Evolutionary conservation across 2,888 invertebrate genomes (phyloP), one percentile per base, ranked within the genome.

Genomic region (Leptarthrus brevirostris): DNA sequence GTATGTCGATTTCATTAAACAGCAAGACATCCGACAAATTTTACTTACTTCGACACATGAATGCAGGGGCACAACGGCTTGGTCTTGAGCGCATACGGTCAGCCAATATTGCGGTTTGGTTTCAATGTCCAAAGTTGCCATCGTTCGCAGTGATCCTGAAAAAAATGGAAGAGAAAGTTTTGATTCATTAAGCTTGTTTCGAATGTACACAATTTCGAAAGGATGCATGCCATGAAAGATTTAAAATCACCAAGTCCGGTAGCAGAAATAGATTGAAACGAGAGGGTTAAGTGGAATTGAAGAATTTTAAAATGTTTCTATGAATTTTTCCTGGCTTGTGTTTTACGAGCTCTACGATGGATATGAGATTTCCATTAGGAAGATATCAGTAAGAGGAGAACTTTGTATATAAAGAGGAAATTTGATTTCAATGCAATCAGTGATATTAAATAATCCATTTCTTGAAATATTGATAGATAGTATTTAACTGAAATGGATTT

Each of bases 41-140:
- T 16, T 47, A n/a, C 64, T 72, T 78, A 94, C 94, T 89, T 96
- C 93, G 12, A 95, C 89, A 81, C 93, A 92, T 44, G 94, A 89
- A 82, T 91, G 92, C 12, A 93, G 87, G 1, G 96, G 95, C 24
- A 95, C 93, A 16, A 94, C 91, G 0, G 94, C 97, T 79, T 93
- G 92, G 86, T 98, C 98, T 82, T 95, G 93, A 3, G 97, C 97
- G 83, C 93, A 93, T 72, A 97, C 90, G 6, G 96, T 96, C 77
- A 98, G 86, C 98, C 98, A 98, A 86, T 96, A 97, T 82, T 92
- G 91, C 36, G 91, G 86, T 80, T 91, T 91, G 1, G 92, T 90
- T 87, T 98, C 98, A 73, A 96, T 90, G 86, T 98, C 98, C 81
- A 98, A 87, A 53, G 93, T 90, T 2, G 91, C 91, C 81, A 92